Conservation (phyloP, 2,797 vertebrate genomes). For the Sandelia bainsii region DNA sequence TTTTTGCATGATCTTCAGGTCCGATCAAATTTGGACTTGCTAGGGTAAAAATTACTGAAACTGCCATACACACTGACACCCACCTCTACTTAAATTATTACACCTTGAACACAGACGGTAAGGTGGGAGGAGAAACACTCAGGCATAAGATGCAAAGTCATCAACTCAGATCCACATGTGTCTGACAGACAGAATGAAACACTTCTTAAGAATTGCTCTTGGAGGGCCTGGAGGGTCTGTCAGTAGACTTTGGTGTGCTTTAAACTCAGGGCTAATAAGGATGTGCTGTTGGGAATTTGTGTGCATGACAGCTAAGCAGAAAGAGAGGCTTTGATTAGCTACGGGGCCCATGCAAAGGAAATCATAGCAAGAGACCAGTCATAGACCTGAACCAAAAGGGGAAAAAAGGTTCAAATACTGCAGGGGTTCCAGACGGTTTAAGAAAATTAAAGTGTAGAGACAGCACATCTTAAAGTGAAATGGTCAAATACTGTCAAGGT, state of each 20-base stretch:
- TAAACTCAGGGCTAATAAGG: constrained; percentile 79
- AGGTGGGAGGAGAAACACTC: constrained; percentile 60
- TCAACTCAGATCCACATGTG: constrained; percentile 47
- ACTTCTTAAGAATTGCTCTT: constrained; percentile 62
- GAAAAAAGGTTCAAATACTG: constrained; percentile 31
- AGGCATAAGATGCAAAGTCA: constrained; percentile 62
- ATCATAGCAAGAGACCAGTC: constrained; percentile 48
- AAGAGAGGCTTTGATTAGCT: constrained; percentile 72
- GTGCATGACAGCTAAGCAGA: constrained; percentile 72
- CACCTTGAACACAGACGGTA: constrained; percentile 20
- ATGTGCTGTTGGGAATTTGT: constrained; percentile 77
- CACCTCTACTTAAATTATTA: constrained; percentile 36
- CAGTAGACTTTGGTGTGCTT: constrained; percentile 71
- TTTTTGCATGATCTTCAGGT: constrained; percentile 25
- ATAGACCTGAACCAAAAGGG: constrained; percentile 44
- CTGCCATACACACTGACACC: constrained; percentile 9
- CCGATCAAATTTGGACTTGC: constrained; percentile 32
- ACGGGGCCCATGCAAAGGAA: constrained; percentile 55
- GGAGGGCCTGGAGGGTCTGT: constrained; percentile 60
- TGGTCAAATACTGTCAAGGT: constrained; percentile 15
- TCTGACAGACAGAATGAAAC: constrained; percentile 62
- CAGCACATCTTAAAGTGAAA: constrained; percentile 34
- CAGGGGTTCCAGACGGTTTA: constrained; percentile 30
- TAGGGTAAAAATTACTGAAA: constrained; percentile 35
- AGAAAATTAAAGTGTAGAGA: constrained; percentile 30